Evolutionary conservation across 2,888 invertebrate genomes (phyloP).

Genomic region (Halictus ligatus): DNA sequence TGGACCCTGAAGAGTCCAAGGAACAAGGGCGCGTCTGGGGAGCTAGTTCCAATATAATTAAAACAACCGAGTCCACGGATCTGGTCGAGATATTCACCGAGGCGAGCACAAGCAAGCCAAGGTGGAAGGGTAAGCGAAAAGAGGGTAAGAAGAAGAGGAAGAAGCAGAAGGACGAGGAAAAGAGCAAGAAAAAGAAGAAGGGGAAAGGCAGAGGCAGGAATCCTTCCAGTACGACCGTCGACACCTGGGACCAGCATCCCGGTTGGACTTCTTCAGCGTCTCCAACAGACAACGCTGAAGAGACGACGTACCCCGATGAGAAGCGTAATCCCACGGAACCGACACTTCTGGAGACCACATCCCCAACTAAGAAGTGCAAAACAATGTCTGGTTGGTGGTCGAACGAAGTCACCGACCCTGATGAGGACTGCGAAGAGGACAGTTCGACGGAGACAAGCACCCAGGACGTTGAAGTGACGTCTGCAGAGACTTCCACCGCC

Average conservation of each 20-base stretch:
- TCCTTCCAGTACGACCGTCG: neutral
- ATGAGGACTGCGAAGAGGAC: neutral
- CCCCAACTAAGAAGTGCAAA: neutral
- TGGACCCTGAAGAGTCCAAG: neutral
- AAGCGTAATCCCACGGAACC: neutral
- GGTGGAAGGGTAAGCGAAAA: neutral
- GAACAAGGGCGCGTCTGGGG: neutral
- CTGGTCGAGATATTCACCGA: conserved; percentile 37
- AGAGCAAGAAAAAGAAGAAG: conserved; percentile 18
- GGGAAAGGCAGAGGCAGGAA: neutral
- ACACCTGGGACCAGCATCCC: neutral
- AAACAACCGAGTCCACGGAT: conserved; percentile 22
- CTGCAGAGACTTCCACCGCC: neutral
- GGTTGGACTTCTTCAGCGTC: neutral
- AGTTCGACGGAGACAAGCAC: neutral
- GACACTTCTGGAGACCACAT: neutral
- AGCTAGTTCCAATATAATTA: neutral
- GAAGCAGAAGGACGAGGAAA: conserved; percentile 30
- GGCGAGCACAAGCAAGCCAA: neutral
- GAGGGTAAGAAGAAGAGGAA: neutral
- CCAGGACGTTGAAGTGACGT: neutral
- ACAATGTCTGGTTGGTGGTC: neutral
- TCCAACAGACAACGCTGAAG: neutral
- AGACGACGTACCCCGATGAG: neutral
- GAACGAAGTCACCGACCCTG: neutral